These are phyloP conservation scores for Orthosia gothica DNA, from an alignment of 2,888 invertebrate genomes.

Conservation along the genomic window DNA sequence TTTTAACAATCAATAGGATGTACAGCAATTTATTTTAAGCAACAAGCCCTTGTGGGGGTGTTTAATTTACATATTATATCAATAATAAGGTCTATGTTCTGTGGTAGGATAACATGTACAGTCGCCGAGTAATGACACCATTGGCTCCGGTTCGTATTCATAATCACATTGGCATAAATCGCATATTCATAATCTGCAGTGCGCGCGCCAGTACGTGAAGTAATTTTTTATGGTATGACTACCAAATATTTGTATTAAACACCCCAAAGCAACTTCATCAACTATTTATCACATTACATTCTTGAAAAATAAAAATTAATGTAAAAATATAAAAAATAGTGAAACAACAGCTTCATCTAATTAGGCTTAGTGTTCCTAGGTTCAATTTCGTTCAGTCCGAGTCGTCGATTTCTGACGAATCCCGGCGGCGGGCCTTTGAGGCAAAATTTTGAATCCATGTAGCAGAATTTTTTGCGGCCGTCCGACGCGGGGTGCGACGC, in stretches of 20 bases:
- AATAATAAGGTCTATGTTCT: too few species aligned
- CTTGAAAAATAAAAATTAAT: slow-evolving; percentile 16
- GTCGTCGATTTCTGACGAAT: slow-evolving; percentile 84
- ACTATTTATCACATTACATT: slow-evolving; percentile 11
- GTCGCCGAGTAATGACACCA: too few species aligned
- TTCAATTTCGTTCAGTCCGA: slow-evolving; percentile 76
- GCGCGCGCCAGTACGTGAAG: too few species aligned
- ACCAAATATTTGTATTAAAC: slow-evolving; percentile 1
- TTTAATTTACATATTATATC: too few species aligned
- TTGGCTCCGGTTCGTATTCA: too few species aligned
- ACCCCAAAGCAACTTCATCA: neutral
- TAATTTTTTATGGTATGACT: too few species aligned
- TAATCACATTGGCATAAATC: too few species aligned
- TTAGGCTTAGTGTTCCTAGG: neutral
- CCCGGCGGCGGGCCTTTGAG: slow-evolving; percentile 73
- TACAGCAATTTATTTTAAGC: too few species aligned
- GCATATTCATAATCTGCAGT: too few species aligned
- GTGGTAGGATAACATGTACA: too few species aligned
- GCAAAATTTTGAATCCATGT: slow-evolving; percentile 83
- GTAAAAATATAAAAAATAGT: slow-evolving; percentile 13
- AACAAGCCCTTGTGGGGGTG: too few species aligned
- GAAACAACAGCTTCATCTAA: slow-evolving; percentile 5
- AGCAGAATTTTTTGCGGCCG: slow-evolving; percentile 82
- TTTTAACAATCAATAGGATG: too few species aligned
- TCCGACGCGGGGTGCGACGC: slow-evolving; percentile 85